Evolutionary conservation across 1,140 invertebrate genomes (phyloP).

Genomic region (Medauroidea extradentata): DNA sequence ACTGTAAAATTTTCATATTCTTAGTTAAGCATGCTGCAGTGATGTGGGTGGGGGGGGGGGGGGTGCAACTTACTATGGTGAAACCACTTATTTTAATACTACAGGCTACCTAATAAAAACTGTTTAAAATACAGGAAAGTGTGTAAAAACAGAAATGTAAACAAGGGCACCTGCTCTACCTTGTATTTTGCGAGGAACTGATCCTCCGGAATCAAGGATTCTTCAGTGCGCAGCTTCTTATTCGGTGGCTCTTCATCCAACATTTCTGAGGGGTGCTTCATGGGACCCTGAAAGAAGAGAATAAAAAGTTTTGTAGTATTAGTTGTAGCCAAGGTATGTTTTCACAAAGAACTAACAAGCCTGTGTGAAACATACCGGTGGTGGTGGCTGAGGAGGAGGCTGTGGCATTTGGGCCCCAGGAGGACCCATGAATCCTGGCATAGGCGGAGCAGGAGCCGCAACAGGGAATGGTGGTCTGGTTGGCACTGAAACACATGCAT

Average conservation of each 20-base stretch:
- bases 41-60: no score
- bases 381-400: conserved; percentile 18
- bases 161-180: conserved; percentile 21
- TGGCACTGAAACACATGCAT: conserved; percentile 40
- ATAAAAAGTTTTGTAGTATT: no score
- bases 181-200: conserved; percentile 68
- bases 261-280: conserved; percentile 48
- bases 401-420: conserved; percentile 24
- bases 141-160: conserved; percentile 6
- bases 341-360: no score
- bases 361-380: conserved; percentile 1
- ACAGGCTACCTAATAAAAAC: neutral
- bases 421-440: conserved; percentile 34
- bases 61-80: no score
- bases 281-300: conserved; percentile 23
- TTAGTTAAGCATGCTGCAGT: no score
- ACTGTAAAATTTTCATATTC: no score
- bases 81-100: neutral
- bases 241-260: conserved; percentile 77
- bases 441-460: conserved; percentile 40
- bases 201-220: conserved; percentile 84
- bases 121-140: conserved; percentile 10
- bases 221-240: conserved; percentile 89
- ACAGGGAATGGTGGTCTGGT: conserved; percentile 47
- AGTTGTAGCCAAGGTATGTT: no score